phyloP scores from a whole-genome alignment of 2,113 vertebrate species.

The Taxidea taxus region DNA sequence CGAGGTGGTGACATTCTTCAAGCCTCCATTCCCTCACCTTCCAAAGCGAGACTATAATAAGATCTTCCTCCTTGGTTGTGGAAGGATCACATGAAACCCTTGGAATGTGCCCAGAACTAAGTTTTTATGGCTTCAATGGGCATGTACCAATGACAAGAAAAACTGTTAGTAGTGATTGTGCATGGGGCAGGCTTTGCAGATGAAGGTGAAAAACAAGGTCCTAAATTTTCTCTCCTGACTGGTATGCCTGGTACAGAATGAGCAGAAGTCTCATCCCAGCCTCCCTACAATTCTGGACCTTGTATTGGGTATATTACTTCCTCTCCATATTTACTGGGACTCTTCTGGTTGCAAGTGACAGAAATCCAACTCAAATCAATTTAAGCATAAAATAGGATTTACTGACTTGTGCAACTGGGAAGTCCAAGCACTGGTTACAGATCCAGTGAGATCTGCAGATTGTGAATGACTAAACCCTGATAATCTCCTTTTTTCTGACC shows the following conservation, averaged over 20 bases:
- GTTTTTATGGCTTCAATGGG: not conserved
- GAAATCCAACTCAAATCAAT: not conserved
- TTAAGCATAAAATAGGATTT: not conserved
- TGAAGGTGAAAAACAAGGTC: not conserved
- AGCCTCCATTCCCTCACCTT: not conserved
- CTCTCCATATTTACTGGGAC: not conserved
- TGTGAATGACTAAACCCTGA: not conserved
- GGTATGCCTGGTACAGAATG: not conserved
- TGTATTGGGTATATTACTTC: not conserved
- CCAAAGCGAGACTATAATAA: not conserved
- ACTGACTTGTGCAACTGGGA: not conserved
- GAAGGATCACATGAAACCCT: not conserved
- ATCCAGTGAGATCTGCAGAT: not conserved
- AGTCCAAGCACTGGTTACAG: not conserved
- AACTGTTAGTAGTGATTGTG: not conserved
- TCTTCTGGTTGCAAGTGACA: not conserved
- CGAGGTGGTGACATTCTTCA: not conserved
- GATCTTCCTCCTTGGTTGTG: not conserved
- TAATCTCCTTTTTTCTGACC: not conserved
- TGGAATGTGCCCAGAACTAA: not conserved
- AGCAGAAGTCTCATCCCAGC: not conserved
- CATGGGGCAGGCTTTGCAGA: not conserved
- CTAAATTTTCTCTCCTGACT: not conserved
- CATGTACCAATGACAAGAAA: not conserved
- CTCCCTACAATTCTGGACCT: not conserved